phyloP scores from a whole-genome alignment of 1,140 invertebrate species.

The Notospermus geniculatus region DNA sequence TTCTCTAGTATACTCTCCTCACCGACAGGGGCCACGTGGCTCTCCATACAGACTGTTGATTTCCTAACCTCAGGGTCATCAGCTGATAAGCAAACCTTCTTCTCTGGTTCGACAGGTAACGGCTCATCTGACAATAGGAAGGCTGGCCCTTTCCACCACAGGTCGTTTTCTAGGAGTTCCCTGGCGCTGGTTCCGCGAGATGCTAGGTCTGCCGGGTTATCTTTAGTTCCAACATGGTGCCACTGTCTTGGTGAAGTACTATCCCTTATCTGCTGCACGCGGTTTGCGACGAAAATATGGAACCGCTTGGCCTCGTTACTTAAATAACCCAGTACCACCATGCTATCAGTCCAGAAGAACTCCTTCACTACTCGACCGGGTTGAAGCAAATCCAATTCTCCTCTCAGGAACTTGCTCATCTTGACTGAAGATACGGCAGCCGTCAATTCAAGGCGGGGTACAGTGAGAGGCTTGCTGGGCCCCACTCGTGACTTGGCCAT shows the following conservation, averaged over 20 bases:
- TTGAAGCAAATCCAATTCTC: constrained; percentile 1
- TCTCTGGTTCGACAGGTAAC: too few relatives aligned
- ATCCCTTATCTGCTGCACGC: constrained; percentile 1
- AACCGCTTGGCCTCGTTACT: background rate
- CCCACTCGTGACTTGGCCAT: constrained; percentile 18
- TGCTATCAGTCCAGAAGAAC: constrained; percentile 8
- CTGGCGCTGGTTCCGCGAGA: background rate
- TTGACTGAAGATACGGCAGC: constrained; percentile 47
- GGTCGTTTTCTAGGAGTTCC: background rate
- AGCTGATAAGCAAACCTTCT: background rate
- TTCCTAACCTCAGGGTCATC: background rate
- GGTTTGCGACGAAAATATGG: constrained; percentile 3
- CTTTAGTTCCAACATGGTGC: background rate
- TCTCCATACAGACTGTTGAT: too few relatives aligned
- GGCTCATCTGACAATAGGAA: background rate
- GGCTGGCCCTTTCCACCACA: background rate
- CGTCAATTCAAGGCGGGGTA: constrained; percentile 58
- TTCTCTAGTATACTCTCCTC: too few relatives aligned
- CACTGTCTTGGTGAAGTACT: background rate
- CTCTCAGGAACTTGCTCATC: background rate
- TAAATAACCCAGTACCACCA: background rate
- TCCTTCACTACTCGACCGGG: background rate
- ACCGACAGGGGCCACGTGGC: too few relatives aligned
- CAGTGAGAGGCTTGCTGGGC: constrained; percentile 25
- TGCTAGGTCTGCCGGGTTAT: constrained; percentile 1